Evolutionary conservation across 2,888 invertebrate genomes (phyloP), one percentile per base, ranked within the genome.

Genomic region (Kryphioiulus occultus): DNA sequence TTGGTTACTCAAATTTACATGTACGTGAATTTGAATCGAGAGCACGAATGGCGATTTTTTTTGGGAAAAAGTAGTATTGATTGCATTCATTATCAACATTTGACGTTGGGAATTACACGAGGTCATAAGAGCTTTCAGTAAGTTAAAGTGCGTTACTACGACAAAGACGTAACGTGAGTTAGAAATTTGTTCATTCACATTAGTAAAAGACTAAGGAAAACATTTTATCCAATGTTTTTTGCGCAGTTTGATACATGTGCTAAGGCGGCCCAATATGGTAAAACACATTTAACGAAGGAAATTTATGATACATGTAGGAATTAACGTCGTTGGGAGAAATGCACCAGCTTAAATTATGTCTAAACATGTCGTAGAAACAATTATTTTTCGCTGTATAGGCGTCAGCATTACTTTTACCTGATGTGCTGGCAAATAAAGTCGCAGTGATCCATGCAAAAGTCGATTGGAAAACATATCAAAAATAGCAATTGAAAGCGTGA

Each of bases 361-460:
- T 53, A 53, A 53, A 53, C n/a, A n/a, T 15, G n/a, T 53, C 9
- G 53, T 53, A 53, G 7, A 53, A 53, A 53, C 53, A 53, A 53
- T 53, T 53, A 53, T 19, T 53, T n/a, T 0, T 0, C n/a, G n/a
- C n/a, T 53, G 53, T 53, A 19, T 53, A 53, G n/a, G n/a, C 53
- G 53, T 53, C 53, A n/a, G n/a, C 53, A 53, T 53, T 53, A 19
- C 53, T 53, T n/a, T 19, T 9, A n/a, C 1, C 53, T 44, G 44
- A 44, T 15, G 44, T 44, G 3, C 2, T 53, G 53, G 53, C 53
- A 53, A 53, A 53, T 53, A 47, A 47, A 53, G 53, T 53, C 5
- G 53, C 53, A n/a, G 53, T 53, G 53, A 53, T 53, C 53, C 53
- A n/a, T 53, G 53, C 53, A 53, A 53, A 53, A 53, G 53, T 53